These are phyloP conservation scores for Heptranchias perlo DNA, from an alignment of 2,113 vertebrate genomes.

Conservation along the genomic window DNA sequence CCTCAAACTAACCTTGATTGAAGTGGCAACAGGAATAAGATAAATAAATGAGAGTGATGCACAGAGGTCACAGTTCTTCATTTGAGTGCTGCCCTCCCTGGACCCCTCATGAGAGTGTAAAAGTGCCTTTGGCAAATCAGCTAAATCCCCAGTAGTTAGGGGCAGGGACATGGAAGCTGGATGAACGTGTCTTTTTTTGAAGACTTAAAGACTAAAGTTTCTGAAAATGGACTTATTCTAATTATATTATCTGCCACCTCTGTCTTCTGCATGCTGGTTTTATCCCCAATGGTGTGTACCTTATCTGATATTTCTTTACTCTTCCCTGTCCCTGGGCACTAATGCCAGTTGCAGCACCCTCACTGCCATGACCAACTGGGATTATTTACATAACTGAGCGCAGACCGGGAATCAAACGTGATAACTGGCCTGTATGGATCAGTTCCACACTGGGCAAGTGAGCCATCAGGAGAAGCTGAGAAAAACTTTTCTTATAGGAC, in stretches of 20 bases:
- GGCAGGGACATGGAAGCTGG: not conserved
- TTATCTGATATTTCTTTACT: not conserved
- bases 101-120: not conserved
- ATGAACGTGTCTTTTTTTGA: not conserved
- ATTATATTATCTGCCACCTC: too few species aligned
- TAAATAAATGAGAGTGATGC: not conserved
- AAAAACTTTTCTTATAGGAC: not conserved
- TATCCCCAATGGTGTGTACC: too few species aligned
- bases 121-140: not conserved
- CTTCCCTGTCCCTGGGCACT: not conserved
- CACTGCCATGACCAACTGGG: not conserved
- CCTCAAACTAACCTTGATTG: slow-evolving; percentile 12
- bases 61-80: not conserved
- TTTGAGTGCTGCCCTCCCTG: not conserved
- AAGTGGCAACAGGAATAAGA: not conserved
- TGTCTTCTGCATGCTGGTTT: too few species aligned
- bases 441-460: not conserved
- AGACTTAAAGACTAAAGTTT: too few species aligned
- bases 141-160: not conserved
- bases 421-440: not conserved
- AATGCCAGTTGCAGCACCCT: not conserved
- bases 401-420: not conserved
- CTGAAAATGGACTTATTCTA: too few species aligned
- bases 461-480: not conserved
- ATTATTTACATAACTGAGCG: not conserved